Base-by-base conservation (phyloP, 23 tunicate genomes). In the Phallusia fumigata region DNA sequence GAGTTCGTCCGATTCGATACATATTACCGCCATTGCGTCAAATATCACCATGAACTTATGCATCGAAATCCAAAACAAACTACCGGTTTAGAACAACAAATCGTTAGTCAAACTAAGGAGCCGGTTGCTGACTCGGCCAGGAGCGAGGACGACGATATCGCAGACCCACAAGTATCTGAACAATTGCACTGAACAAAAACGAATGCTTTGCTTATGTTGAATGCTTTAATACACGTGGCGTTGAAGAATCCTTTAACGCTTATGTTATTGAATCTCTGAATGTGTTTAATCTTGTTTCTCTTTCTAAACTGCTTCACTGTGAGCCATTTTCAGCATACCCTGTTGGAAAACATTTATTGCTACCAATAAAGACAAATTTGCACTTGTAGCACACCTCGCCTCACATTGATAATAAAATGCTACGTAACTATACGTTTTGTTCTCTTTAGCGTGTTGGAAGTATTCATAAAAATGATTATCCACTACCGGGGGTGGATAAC, bases 161-260 rank as follows among this genome's bases (percentile, higher is more conserved):
- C n/a, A n/a, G n/a, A n/a, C n/a, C n/a, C n/a, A n/a, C n/a, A n/a
- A n/a, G n/a, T n/a, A 52, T 52, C 19, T 18, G 18, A 18, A 18
- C 65, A 52, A 52, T 52, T 30, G 31, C 11, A 5, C 6, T 26
- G 11, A 26, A 6, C 32, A 6, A 11, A 26, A 65, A 65, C 11
- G 6, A 30, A 6, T 65, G 32, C 32, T 65, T 65, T 26, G 31
- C 32, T 5, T 65, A 2, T 28, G 74, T 65, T 5, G 74, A 65
- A 30, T 65, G 74, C 32, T 65, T 26, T 30, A 5, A 28, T 26
- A 65, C 74, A 65, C 3, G 12, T 65, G 74, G 74, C 12, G 32
- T 65, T 65, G 74, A 65, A 5, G 74, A 65, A 65, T 65, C 74
- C 3, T 65, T 65, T 26, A 65, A 65, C 11, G 74, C 74, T 65